Conservation (phyloP, 2,797 vertebrate species). For the Pyrocephalus nanus region DNA sequence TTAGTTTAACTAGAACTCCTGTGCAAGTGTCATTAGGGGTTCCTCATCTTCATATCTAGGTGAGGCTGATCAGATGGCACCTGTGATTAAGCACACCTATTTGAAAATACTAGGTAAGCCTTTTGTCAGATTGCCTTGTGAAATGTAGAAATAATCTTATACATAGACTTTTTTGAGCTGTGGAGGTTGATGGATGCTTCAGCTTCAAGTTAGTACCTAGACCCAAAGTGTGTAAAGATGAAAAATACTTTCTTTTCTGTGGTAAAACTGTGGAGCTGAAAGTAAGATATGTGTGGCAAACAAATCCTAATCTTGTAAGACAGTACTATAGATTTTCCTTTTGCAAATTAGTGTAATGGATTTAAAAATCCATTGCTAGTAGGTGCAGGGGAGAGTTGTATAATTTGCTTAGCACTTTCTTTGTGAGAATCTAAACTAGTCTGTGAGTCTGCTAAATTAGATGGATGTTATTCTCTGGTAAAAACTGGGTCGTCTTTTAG, state of each 20-base stretch:
- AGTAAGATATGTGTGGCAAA: neutral
- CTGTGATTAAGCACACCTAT: neutral
- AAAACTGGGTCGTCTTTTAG: conserved; percentile 18
- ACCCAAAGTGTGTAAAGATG: neutral
- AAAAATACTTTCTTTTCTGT: neutral
- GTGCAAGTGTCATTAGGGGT: neutral
- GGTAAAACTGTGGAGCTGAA: neutral
- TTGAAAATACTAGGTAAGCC: neutral
- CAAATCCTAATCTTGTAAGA: neutral
- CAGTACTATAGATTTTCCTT: neutral
- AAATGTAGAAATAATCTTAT: neutral
- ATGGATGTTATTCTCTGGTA: neutral
- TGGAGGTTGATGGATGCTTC: neutral
- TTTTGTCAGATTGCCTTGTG: neutral
- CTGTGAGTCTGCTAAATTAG: neutral
- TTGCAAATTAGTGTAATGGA: neutral
- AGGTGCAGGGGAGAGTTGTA: neutral
- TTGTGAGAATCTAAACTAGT: conserved; percentile 22
- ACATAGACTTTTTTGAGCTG: neutral
- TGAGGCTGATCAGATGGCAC: neutral
- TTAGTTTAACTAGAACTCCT: neutral
- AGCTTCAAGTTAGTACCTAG: neutral
- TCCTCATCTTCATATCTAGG: neutral
- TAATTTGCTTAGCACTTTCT: neutral
- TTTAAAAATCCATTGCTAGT: neutral